Percentiles rank a stretch among this genome's conserved stretches.
phyloP scores from a whole-genome alignment of 2,113 vertebrate genomes.

The Platichthys flesus region DNA sequence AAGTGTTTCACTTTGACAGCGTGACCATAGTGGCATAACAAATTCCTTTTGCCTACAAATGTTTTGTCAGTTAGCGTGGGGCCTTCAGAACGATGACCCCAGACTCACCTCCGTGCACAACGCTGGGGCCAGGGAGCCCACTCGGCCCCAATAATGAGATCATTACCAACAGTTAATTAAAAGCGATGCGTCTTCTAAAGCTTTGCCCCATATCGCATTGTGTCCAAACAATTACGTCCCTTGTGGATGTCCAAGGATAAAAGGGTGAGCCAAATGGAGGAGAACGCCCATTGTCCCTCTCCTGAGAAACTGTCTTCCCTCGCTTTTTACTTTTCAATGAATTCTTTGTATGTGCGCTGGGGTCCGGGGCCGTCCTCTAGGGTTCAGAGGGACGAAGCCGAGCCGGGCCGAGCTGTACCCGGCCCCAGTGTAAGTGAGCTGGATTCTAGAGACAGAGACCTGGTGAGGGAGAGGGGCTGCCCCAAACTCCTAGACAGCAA shows the following conservation, averaged over 20 bases:
- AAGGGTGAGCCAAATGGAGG: slow-evolving; percentile 77
- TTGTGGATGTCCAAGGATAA: slow-evolving; percentile 81
- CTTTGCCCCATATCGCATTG: slow-evolving; percentile 76
- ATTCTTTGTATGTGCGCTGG: slow-evolving; percentile 70
- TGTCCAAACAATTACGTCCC: slow-evolving; percentile 81
- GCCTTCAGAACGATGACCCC: slow-evolving; percentile 74
- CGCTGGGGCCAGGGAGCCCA: slow-evolving; percentile 53
- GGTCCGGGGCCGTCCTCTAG: slow-evolving; percentile 36
- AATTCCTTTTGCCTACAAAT: slow-evolving; percentile 45
- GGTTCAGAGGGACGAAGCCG: slow-evolving; percentile 57
- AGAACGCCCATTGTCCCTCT: slow-evolving; percentile 80
- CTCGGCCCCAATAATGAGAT: slow-evolving; percentile 83
- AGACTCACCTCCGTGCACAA: slow-evolving; percentile 73
- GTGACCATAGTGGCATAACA: slow-evolving; percentile 49
- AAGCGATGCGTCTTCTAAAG: slow-evolving; percentile 82
- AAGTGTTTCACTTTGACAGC: slow-evolving; percentile 27
- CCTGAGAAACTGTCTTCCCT: slow-evolving; percentile 82
- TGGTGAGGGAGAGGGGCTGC: too few species aligned
- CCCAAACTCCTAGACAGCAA: background rate
- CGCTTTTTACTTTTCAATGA: slow-evolving; percentile 79
- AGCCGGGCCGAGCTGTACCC: slow-evolving; percentile 20
- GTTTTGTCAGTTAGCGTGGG: slow-evolving; percentile 64
- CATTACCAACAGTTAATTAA: slow-evolving; percentile 86
- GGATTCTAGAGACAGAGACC: slow-evolving; percentile 1
- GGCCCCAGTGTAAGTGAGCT: slow-evolving; percentile 15